Evolutionary conservation across 1,140 invertebrate genomes (phyloP).

Genomic region (Megathymus violae): DNA sequence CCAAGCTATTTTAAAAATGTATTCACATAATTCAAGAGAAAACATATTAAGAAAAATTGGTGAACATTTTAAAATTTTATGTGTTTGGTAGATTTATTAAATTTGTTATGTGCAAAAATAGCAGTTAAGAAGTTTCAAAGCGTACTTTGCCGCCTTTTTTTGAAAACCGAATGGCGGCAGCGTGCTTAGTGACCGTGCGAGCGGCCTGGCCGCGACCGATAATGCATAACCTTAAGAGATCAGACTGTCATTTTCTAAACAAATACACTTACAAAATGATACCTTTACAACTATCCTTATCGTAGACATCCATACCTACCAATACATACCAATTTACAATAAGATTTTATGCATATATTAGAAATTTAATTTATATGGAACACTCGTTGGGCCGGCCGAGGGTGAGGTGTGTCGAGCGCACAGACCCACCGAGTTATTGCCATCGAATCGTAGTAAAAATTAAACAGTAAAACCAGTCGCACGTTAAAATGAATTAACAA

Average conservation of each 20-base stretch:
- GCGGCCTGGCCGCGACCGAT: constrained; percentile 48
- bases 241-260: constrained; percentile 80
- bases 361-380: constrained; percentile 41
- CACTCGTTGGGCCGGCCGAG: constrained; percentile 45
- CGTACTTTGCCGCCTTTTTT: constrained; percentile 39
- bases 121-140: background rate
- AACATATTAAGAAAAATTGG: no score
- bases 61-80: no score
- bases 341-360: constrained; percentile 45
- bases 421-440: constrained; percentile 33
- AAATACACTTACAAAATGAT: constrained; percentile 72
- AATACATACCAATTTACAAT: constrained; percentile 80
- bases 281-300: constrained; percentile 75
- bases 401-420: constrained; percentile 40
- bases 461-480: constrained; percentile 65
- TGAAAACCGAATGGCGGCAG: constrained; percentile 34
- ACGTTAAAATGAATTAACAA: constrained; percentile 77
- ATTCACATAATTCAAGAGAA: no score
- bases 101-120: background rate
- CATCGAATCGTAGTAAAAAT: constrained; percentile 35
- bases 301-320: constrained; percentile 75
- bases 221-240: constrained; percentile 77
- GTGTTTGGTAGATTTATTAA: background rate
- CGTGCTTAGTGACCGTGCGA: constrained; percentile 26
- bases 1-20: no score